Conservation (phyloP, 2,113 vertebrate species). For the Elanus axillaris region DNA sequence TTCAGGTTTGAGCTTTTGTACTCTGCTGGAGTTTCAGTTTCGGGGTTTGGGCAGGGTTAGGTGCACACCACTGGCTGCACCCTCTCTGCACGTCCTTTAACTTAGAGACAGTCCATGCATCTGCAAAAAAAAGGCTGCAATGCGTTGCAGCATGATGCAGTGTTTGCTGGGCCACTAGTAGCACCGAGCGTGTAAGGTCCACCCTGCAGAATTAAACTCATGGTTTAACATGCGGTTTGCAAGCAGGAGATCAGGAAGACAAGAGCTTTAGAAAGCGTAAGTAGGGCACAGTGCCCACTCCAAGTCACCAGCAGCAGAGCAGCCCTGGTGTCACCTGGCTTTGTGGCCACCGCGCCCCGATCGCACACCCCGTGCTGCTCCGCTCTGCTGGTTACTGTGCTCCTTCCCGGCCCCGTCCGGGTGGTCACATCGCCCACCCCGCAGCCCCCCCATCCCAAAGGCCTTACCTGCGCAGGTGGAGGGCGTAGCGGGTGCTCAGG, state of each 20-base stretch:
- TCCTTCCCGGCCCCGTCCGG: background rate
- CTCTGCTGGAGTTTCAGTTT: accelerated
- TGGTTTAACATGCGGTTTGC: accelerated
- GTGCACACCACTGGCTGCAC: accelerated
- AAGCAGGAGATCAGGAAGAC: background rate
- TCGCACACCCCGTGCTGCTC: too few species aligned
- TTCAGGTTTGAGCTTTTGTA: too few species aligned
- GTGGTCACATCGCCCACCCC: accelerated
- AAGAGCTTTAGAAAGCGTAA: constrained; percentile 13
- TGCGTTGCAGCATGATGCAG: accelerated
- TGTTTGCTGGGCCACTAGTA: accelerated
- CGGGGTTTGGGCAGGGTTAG: background rate
- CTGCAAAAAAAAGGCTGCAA: accelerated
- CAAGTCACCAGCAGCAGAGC: background rate
- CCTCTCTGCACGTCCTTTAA: accelerated
- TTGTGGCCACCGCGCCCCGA: background rate
- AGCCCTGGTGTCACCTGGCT: background rate
- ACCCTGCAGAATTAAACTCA: accelerated
- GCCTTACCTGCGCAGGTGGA: constrained; percentile 66
- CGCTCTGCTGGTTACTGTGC: background rate
- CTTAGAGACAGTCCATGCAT: accelerated
- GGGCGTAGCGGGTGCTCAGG: constrained; percentile 45
- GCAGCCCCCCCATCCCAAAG: accelerated
- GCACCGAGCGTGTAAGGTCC: accelerated
- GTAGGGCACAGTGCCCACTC: constrained; percentile 48